phyloP scores from a whole-genome alignment of 2,113 vertebrate species.

The Channa argus region DNA sequence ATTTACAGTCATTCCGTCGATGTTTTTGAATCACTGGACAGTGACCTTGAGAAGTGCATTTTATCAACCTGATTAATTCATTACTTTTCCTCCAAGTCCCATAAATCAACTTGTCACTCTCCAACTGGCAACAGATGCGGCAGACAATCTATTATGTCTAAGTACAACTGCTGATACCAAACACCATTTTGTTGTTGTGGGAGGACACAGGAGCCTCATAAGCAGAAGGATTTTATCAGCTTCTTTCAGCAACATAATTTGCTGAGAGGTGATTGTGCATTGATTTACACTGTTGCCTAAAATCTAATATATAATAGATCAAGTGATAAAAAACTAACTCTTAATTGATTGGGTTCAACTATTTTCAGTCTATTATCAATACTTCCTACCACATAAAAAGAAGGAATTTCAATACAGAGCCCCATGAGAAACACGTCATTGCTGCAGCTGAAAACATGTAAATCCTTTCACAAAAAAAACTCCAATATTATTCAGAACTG shows the following conservation, averaged over 20 bases:
- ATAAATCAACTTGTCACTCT: constrained; percentile 75
- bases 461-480: neutral
- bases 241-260: constrained; percentile 52
- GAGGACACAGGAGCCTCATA: constrained; percentile 28
- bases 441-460: neutral
- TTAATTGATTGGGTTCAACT: constrained; percentile 12
- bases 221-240: constrained; percentile 46
- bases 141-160: constrained; percentile 55
- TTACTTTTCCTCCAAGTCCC: constrained; percentile 58
- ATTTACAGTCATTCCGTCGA: constrained; percentile 38
- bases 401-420: neutral
- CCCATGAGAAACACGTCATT: neutral
- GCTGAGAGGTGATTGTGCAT: constrained; percentile 47
- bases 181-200: constrained; percentile 35
- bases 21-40: constrained; percentile 42
- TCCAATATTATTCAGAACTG: too few relatives aligned
- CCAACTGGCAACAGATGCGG: constrained; percentile 64
- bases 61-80: constrained; percentile 70
- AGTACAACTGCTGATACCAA: constrained; percentile 63
- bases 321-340: constrained; percentile 12
- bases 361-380: constrained; percentile 25
- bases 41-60: constrained; percentile 69
- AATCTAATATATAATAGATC: constrained; percentile 30
- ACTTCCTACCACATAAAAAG: neutral
- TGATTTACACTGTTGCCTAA: constrained; percentile 38